phyloP scores from a whole-genome alignment of 2,888 invertebrate species.

The Strigamia maritima region DNA sequence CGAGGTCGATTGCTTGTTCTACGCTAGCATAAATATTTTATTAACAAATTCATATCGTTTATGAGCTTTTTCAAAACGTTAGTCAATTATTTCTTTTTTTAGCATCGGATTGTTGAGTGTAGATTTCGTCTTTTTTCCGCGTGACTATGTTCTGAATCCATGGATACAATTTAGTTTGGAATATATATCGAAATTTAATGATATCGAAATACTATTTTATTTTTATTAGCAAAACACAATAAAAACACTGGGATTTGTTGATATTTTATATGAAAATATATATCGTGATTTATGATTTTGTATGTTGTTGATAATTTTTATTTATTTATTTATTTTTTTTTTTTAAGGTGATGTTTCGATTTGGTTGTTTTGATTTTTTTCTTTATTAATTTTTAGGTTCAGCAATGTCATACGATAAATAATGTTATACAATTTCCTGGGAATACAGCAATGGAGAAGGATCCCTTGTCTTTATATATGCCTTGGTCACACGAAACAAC shows the following conservation, averaged over 20 bases:
- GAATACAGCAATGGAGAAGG: slow-evolving; percentile 40
- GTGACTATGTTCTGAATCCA: slow-evolving; percentile 17
- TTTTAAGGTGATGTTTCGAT: neutral
- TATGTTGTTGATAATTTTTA: neutral
- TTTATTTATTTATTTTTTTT: neutral
- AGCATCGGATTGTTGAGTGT: neutral
- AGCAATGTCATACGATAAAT: slow-evolving; percentile 37
- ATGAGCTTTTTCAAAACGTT: neutral
- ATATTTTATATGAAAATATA: neutral
- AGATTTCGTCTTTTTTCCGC: neutral
- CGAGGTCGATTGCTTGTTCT: slow-evolving; percentile 26
- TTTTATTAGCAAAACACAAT: neutral
- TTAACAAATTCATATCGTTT: neutral
- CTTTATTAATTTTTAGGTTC: neutral
- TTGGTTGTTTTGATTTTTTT: neutral
- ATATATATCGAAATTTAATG: neutral
- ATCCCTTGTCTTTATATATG: slow-evolving; percentile 40
- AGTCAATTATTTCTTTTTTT: slow-evolving; percentile 22
- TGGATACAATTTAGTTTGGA: slow-evolving; percentile 26
- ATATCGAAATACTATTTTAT: neutral
- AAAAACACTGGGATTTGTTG: neutral
- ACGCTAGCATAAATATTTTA: slow-evolving; percentile 1
- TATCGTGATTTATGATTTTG: neutral
- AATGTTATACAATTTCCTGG: slow-evolving; percentile 38
- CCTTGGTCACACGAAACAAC: slow-evolving; percentile 42